These are phyloP conservation scores for Acanthiza pusilla DNA, from an alignment of 2,797 vertebrate genomes.

Conservation along the genomic window DNA sequence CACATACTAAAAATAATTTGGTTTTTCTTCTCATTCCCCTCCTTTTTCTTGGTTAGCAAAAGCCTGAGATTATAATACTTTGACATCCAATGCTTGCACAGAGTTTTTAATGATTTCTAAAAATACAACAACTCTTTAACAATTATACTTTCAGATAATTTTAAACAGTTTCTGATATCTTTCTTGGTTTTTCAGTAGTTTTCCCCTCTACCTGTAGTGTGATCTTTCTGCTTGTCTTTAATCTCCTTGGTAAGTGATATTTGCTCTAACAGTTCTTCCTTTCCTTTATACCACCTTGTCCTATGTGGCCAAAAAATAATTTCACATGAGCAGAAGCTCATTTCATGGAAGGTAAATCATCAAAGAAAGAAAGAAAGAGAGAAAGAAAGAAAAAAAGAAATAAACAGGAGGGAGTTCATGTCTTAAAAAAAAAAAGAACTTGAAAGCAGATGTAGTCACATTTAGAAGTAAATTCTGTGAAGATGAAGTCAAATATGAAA, in stretches of 20 bases:
- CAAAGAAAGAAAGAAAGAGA: not conserved
- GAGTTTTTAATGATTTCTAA: slow-evolving; percentile 40
- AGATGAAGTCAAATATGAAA: slow-evolving; percentile 55
- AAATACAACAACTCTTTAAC: not conserved
- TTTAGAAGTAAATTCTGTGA: slow-evolving; percentile 53
- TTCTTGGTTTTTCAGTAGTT: slow-evolving; percentile 25
- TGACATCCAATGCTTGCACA: not conserved
- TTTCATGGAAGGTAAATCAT: slow-evolving; percentile 68
- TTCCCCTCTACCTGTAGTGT: slow-evolving; percentile 55
- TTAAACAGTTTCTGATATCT: slow-evolving; percentile 8
- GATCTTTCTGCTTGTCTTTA: slow-evolving; percentile 59
- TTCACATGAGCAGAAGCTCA: slow-evolving; percentile 63
- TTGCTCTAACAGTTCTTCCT: slow-evolving; percentile 56
- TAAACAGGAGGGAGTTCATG: not conserved
- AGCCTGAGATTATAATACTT: not conserved
- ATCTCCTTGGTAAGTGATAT: slow-evolving; percentile 68
- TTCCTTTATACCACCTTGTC: slow-evolving; percentile 69
- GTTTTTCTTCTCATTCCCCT: not conserved
- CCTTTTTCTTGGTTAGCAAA: slow-evolving; percentile 8
- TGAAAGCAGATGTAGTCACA: slow-evolving; percentile 23
- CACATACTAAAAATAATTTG: not conserved
- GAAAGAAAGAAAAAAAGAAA: not conserved
- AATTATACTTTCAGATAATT: not conserved
- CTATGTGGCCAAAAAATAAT: slow-evolving; percentile 59
- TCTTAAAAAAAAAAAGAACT: not conserved